Base-by-base conservation (phyloP, 2,888 invertebrate genomes). In the Drosophila fulvimacula region DNA sequence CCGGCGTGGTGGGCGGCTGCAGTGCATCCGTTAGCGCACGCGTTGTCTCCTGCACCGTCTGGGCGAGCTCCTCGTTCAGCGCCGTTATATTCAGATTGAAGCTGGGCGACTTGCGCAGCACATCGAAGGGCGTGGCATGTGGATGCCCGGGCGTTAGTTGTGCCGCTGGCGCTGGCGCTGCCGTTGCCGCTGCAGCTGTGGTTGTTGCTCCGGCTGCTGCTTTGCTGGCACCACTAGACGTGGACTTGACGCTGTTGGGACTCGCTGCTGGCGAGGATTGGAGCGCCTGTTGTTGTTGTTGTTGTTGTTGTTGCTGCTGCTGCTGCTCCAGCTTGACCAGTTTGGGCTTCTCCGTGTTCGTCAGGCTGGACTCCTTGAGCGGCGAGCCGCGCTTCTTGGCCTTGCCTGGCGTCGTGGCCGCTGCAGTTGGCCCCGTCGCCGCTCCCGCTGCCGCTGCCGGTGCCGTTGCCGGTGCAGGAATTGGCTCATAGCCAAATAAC, bases 51-150 rank as follows among this genome's bases (percentile, higher is more conserved):
- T 92, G 92, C 7, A 92, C 91, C 0, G 91, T 92, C 60, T 92
- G 91, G 0, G 91, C 91, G 34, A 92, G 70, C 49, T 92, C 92
- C 66, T 92, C 92, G 39, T 92, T 91, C 0, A 92, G 73, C 0
- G 92, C 92, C 17, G 89, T 91, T 3, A 92, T 91, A 53, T 92
- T 91, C 30, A 93, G 68, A 78, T 93, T 93, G 49, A 92, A 93
- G 55, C 92, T 92, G 15, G 92, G 92, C 7, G 92, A 92, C 77
- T 92, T 92, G 7, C 92, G 82, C 15, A 92, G 44, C 0, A 85
- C 90, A 82, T 93, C 93, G 41, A 94, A 94, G 57, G 94, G 94
- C 60, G 84, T 86, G 21, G 86, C 71, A 59, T 61, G 72, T 6
- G 57, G 34, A 10, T 61, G 72, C 3, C 57, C 48, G 3, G 71